Base-by-base conservation (phyloP, 2,797 vertebrate genomes). In the Naso thynnoides region DNA sequence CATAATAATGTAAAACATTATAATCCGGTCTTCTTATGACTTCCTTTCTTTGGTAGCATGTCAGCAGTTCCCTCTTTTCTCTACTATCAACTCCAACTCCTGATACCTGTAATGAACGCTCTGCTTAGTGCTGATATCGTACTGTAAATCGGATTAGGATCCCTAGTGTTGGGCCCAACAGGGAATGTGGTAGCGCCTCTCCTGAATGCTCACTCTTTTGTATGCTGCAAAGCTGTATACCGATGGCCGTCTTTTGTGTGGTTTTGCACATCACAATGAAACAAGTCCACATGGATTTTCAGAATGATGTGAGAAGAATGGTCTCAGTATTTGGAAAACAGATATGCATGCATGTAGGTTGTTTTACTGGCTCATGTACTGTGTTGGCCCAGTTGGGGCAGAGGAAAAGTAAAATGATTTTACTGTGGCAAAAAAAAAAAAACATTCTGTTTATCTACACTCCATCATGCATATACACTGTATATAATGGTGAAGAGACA, bases 111-210 rank as follows among this genome's bases (percentile, higher is more conserved):
- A 89, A 91, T 89, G 82, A 91, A 84, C 47, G 4, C 78, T 78
- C 83, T 86, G 86, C 85, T 89, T 91, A 88, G 73, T 49, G 53
- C 84, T 83, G 88, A 93, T 92, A 91, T 75, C 59, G 52, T 38
- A 58, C 69, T 69, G 49, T 81, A 91, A 92, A 92, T 93, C 90
- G 78, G 73, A 87, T 92, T 90, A 88, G 72, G 73, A 80, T 86
- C 54, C 54, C 62, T 45, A 45, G 72, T n/a, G 23, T 76, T 73
- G 72, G 81, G 71, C 74, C 53, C 72, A 70, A 79, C 73, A 57
- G 68, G 85, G 79, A 71, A 44, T 41, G 60, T 18, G 45, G 21
- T 27, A 65, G 67, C 62, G 65, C 5, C 19, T 41, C 61, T 79
- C 21, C 45, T 57, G 42, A 54, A 21, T 66, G 27, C 80, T 72